Evolutionary conservation across 2,797 vertebrate species (phyloP).

Genomic region (Hypotaenidia okinawae): DNA sequence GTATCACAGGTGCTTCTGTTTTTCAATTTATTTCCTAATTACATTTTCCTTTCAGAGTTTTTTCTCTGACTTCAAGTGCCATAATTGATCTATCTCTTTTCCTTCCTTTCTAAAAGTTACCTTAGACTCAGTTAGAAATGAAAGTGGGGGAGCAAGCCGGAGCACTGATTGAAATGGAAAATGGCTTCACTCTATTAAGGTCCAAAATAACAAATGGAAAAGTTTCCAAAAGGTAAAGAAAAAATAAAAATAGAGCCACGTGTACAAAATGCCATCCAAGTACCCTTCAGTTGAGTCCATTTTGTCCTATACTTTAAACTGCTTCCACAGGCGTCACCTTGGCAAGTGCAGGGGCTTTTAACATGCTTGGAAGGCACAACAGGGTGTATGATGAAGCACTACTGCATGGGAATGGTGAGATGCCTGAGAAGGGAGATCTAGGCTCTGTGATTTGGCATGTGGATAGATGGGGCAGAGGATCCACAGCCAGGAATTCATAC

Average conservation of each 20-base stretch:
- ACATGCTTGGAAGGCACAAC: rapidly evolving
- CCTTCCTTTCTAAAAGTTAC: constrained; percentile 26
- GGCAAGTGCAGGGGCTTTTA: neutral
- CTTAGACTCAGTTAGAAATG: constrained; percentile 2
- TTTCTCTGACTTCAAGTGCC: constrained; percentile 25
- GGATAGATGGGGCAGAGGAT: rapidly evolving
- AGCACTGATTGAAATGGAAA: constrained; percentile 5
- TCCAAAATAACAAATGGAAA: neutral
- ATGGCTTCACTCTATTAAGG: neutral
- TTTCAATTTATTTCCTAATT: constrained; percentile 68
- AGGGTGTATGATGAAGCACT: rapidly evolving
- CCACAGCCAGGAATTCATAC: neutral
- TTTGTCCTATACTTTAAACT: neutral
- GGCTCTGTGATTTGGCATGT: neutral
- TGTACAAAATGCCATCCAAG: neutral
- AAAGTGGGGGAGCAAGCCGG: neutral
- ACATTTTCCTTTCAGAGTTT: constrained; percentile 48
- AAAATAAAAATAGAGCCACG: neutral
- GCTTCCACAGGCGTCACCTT: neutral
- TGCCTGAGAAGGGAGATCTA: rapidly evolving
- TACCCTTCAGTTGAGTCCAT: neutral
- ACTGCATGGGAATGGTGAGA: neutral
- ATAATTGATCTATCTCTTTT: constrained; percentile 42
- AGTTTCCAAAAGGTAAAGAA: neutral
- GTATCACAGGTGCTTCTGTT: constrained; percentile 42